Evolutionary conservation across 2,797 vertebrate species (phyloP), one percentile per base, ranked within the genome.

Genomic region (Podarcis lilfordi): DNA sequence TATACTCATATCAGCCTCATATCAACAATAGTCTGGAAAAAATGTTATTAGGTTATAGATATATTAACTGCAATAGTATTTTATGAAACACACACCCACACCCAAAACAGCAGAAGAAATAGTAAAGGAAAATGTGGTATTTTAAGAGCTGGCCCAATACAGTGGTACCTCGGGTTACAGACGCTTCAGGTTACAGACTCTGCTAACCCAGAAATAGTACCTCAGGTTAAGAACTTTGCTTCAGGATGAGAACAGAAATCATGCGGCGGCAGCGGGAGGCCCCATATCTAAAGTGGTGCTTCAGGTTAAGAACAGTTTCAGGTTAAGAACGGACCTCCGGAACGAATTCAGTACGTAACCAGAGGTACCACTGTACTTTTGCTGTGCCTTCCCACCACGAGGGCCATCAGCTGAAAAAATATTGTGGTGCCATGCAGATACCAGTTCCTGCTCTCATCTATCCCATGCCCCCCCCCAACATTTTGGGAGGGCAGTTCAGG

Each of bases 1-100:
- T 61, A 94, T 85, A 75, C 87, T 91, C 92, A 91, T 90, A 50
- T 92, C 19, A 94, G 86, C 75, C 87, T 91, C 92, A 91, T 90
- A 50, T 92, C 19, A 35, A 87, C 91, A 95, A 88, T 25, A 89
- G 87, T 92, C 91, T 95, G 78, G n/a, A 59, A 80, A 32, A 37
- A 19, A 19, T 61, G 55, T 61, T 61, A 61, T 64, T 80, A 88
- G 91, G 90, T 90, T 93, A 80, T 91, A 91, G 92, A 82, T 92
- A 87, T 93, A 83, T 84, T 93, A 93, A 92, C 91, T 9, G 45
- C 35, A 15, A 45, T 50, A 4, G 55, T 27, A 21, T 50, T 86
- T 84, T 85, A 29, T 83, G 82, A 84, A 87, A 87, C 27, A 71
- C 8, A 5, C n/a, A 25, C 9, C 9, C 35, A 37, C 59, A 61